Evolutionary conservation across 2,113 vertebrate species (phyloP), one percentile per base, ranked within the genome.

Genomic region (Lethenteron camtschaticum): DNA sequence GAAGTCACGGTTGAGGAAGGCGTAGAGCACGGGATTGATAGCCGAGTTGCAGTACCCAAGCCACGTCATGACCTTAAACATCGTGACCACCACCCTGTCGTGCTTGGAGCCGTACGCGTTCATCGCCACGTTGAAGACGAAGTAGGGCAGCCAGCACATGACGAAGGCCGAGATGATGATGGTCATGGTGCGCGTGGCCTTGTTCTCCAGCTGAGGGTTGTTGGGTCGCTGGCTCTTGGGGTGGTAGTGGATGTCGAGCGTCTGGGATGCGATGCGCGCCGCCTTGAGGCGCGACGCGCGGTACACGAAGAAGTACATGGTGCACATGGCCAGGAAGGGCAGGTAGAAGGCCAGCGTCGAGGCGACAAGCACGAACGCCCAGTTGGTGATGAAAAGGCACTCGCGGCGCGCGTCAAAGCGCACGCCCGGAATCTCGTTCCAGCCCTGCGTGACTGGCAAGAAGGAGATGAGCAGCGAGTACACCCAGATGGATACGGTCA

Each of bases 41-140:
- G 16, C 59, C 18, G 69, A 70, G 16, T 70, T 70, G 11, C 69
- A 70, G 12, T 70, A 70, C 11, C 69, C 69, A 3, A 70, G 59
- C 69, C 69, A 70, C 20, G 81, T 82, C 72, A 82, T 82, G 69
- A 79, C 73, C 72, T 82, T 82, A 74, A 82, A 82, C 58, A 76
- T 24, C 14, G 76, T 74, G 41, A 41, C 41, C 0, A 72, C 58
- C 68, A 81, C 69, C 72, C 79, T 80, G 2, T 79, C 73, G n/a
- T 83, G 80, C 56, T 77, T 70, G 1, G 80, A 72, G 16, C 83
- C 81, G 41, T 76, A 74, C 41, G 85, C 76, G 0, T 85, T 85
- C 9, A 87, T 76, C 74, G 69, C 59, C 12, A 70, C 10, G 56
- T 70, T 70, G 56, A 70, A 70, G 13, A 58, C 57, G 55, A 70